Evolutionary conservation across 1,140 invertebrate species (phyloP).

Genomic region (Dendroctonus ponderosae): DNA sequence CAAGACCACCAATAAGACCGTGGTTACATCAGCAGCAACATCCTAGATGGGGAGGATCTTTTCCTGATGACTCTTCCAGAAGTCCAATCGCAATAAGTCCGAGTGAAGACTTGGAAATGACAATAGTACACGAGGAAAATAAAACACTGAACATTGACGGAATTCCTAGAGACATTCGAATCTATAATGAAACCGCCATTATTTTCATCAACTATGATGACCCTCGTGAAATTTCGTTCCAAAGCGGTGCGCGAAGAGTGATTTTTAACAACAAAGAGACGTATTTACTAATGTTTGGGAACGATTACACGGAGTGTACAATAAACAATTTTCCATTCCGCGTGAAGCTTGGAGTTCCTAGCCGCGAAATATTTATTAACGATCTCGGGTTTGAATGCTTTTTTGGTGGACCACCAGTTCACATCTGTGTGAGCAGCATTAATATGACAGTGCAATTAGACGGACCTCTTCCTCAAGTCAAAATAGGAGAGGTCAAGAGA

Average conservation of each 20-base stretch:
- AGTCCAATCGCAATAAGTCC: no score
- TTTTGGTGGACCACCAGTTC: constrained; percentile 86
- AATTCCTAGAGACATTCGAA: constrained; percentile 76
- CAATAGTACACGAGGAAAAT: constrained; percentile 68
- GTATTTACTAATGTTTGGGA: constrained; percentile 67
- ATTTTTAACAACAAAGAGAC: constrained; percentile 71
- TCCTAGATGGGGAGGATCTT: constrained; percentile 17
- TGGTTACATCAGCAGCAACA: constrained; percentile 34
- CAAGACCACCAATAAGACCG: constrained; percentile 39
- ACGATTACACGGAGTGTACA: constrained; percentile 68
- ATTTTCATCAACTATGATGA: constrained; percentile 82
- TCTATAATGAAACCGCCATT: constrained; percentile 81
- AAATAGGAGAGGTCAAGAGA: constrained; percentile 67
- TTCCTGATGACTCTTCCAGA: constrained; percentile 17
- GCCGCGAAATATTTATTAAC: constrained; percentile 88
- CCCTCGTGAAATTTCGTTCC: constrained; percentile 80
- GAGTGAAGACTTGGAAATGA: no score
- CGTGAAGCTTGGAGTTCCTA: constrained; percentile 88
- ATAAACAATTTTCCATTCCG: constrained; percentile 70
- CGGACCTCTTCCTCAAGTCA: constrained; percentile 83
- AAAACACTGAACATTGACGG: constrained; percentile 85
- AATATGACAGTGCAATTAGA: constrained; percentile 74
- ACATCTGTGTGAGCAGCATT: constrained; percentile 78
- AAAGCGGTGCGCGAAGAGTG: constrained; percentile 65
- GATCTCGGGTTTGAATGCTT: constrained; percentile 83